Evolutionary conservation across 2,113 vertebrate species (phyloP), one percentile per base, ranked within the genome.

Genomic region (Triplophysa dalaica): DNA sequence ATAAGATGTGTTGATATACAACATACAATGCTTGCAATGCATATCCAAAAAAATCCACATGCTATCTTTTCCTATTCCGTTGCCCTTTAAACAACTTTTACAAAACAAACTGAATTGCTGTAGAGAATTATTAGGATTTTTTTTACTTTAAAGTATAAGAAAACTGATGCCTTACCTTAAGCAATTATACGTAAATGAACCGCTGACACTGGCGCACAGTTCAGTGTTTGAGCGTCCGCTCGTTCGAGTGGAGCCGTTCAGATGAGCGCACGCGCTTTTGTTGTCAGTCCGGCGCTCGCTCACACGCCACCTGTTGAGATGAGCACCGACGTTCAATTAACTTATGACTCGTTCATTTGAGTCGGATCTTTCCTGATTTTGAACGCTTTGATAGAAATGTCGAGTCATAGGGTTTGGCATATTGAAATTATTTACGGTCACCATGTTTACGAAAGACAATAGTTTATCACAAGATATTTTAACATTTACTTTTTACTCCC

Each of bases 271-370:
- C 50, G 67, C 74, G 74, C n/a, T 58, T 22, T 54, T 29, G 60
- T 73, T 80, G 56, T 70, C 33, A 43, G 38, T 62, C 56, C 22
- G 13, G 48, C 26, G 38, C 24, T 26, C 21, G 67, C 66, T 62
- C 77, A 24, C 77, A 60, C 78, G 78, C 78, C 78, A 54, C 78
- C 78, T 80, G 78, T 70, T 80, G 78, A 74, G 38, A 54, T 16
- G 43, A 4, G 50, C n/a, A 38, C 33, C 62, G 56, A 74, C 45
- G 72, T 62, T 56, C 58, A n/a, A 74, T 12, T 38, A 17, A 1
- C 11, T 8, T 56, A 52, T 21, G 26, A 72, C 56, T 58, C 52
- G 33, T 7, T 16, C 69, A 21, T 7, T 9, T 9, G 50, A 70
- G 33, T 11, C 69, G 50, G 29, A 58, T 72, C 11, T 10, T 58